Evolutionary conservation across 2,113 vertebrate genomes (phyloP).

Genomic region (Phylloscopus trochilus): DNA sequence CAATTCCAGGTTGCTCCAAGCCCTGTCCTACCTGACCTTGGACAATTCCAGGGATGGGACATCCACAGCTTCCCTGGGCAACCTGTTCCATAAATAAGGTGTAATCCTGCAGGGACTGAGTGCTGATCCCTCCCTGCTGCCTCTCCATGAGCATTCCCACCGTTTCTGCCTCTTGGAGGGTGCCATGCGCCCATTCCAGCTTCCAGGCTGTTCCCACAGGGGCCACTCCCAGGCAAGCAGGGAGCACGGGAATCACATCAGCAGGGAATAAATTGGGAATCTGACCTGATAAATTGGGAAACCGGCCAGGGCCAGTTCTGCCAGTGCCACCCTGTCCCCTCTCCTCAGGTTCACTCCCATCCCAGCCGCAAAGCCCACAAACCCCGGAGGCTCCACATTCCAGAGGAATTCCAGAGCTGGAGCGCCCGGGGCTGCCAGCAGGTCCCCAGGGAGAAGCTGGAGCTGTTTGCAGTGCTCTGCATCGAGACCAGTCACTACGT

Average conservation of each 20-base stretch:
- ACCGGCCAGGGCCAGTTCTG: neutral
- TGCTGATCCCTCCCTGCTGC: neutral
- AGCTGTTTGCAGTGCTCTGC: constrained; percentile 88
- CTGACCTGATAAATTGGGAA: too few species aligned
- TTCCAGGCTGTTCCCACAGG: neutral
- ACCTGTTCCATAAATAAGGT: neutral
- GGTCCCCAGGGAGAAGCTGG: constrained; percentile 77
- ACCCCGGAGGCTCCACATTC: constrained; percentile 50
- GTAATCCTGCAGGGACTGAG: neutral
- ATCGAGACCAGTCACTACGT: constrained; percentile 93
- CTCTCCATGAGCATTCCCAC: neutral
- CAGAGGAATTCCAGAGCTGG: constrained; percentile 55
- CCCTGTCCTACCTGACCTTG: neutral
- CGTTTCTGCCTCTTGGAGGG: neutral
- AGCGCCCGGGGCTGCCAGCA: neutral
- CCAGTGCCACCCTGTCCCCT: neutral
- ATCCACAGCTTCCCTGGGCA: neutral
- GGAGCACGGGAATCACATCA: neutral
- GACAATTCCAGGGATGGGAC: neutral
- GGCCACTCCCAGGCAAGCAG: neutral
- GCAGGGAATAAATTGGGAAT: neutral
- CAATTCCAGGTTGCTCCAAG: neutral
- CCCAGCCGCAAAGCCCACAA: constrained; percentile 65
- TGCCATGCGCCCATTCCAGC: neutral
- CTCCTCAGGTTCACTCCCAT: constrained; percentile 80